Evolutionary conservation across 2,113 vertebrate species (phyloP).

Genomic region (Rhipidura dahli): DNA sequence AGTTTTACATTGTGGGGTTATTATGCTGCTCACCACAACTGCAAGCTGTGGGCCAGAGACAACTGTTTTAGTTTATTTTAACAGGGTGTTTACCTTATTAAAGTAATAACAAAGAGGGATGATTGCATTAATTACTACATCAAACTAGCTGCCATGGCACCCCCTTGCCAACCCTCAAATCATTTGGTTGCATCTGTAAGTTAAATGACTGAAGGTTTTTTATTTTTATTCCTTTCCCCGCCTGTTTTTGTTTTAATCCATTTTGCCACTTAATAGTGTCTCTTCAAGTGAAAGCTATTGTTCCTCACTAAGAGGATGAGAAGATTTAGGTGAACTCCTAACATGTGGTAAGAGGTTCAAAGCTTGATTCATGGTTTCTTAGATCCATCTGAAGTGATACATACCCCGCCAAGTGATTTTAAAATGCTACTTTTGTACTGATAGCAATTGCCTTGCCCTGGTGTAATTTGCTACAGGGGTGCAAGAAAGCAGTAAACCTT

Average conservation of each 20-base stretch:
- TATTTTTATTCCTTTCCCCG: not conserved
- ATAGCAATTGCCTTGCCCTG: not conserved
- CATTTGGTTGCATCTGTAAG: constrained; percentile 57
- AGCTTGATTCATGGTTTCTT: constrained; percentile 41
- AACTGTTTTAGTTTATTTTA: constrained; percentile 61
- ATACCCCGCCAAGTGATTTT: constrained; percentile 34
- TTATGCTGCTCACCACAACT: constrained; percentile 28
- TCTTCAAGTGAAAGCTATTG: constrained; percentile 21
- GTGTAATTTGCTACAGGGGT: not conserved
- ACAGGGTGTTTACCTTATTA: constrained; percentile 55
- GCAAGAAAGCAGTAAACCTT: not conserved
- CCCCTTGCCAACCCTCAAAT: not conserved
- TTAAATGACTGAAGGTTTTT: not conserved
- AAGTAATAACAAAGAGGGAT: constrained; percentile 36
- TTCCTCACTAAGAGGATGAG: constrained; percentile 8
- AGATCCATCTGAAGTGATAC: constrained; percentile 5
- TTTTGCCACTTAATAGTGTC: constrained; percentile 38
- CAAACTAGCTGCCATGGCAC: not conserved
- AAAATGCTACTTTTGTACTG: constrained; percentile 18
- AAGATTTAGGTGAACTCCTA: constrained; percentile 39
- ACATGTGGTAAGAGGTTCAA: constrained; percentile 1
- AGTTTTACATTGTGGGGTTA: constrained; percentile 17
- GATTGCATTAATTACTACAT: constrained; percentile 23
- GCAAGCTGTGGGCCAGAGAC: constrained; percentile 34
- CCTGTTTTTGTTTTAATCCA: not conserved